Base-by-base conservation (phyloP, 2,797 vertebrate species). In the Tenualosa thibaudeaui region DNA sequence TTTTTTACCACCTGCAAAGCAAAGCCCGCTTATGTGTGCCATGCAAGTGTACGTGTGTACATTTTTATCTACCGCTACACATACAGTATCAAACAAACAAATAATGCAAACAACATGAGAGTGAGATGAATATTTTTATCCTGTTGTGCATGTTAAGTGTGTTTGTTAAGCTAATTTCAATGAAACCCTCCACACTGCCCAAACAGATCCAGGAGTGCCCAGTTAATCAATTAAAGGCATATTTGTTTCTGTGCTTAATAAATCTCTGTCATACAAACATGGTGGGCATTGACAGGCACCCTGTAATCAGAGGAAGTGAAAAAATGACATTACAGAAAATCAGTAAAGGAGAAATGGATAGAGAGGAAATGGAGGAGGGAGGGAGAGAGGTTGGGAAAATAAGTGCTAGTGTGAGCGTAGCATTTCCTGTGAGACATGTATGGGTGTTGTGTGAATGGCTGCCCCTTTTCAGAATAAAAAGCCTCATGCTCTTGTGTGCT, bases 161-260 rank as follows among this genome's bases (percentile, higher is more conserved):
- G 58, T 87, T 87, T 87, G 13, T 54, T 49, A 8, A 49, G 15
- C 68, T 78, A 0, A 78, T 43, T 84, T 71, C 84, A 89, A 88
- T 94, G 89, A 93, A 93, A 89, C 75, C 89, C 87, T 93, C 91
- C 88, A 91, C 91, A 92, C 89, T 91, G 31, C 31, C 19, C 71
- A 78, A 78, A 46, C 71, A 78, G 82, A 84, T 92, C 84, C 84
- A 43, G 22, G 82, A 89, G 88, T 85, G 75, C 90, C 86, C 90
- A 81, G 75, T 88, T 89, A 87, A 91, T 93, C 89, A 93, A 92
- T 94, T 93, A 92, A 90, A 89, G 92, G 88, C 88, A 86, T 88
- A 91, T 91, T 90, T 92, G 85, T 89, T 83, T 85, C 82, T 85
- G 84, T 86, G 84, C 87, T 90, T 91, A 93, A 93, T 92, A 90